Evolutionary conservation across 2,888 invertebrate genomes (phyloP), one percentile per base, ranked within the genome.

Genomic region (Mycalesis mineus): DNA sequence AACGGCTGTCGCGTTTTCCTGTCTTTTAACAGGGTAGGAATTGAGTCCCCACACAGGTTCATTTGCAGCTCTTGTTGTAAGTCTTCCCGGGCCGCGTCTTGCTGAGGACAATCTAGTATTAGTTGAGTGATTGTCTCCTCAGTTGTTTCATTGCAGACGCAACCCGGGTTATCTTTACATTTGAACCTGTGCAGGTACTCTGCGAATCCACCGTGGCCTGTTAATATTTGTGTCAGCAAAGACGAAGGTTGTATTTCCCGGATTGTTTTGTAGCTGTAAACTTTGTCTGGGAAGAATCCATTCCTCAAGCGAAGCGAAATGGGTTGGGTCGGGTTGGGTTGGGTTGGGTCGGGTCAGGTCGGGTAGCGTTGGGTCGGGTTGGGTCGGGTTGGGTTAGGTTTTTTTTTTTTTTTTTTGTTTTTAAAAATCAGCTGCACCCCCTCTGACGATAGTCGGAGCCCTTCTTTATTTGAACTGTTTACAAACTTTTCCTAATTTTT

Each of bases 351-450:
- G 22, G 42, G 42, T 42, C 28, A 44, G 42, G 42, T 44, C 28
- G 28, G 42, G 42, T 44, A 28, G 28, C 14, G 39, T 39, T 39
- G 14, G 39, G 39, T 39, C 14, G 14, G 42, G 42, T 44, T 44
- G 28, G 42, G 42, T 44, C 28, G 28, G 42, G 42, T 44, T 44
- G 28, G 42, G 42, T 44, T 44, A 44, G 42, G 42, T 44, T 44
- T n/a, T n/a, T n/a, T n/a, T n/a, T n/a, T n/a, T n/a, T n/a, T n/a
- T n/a, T n/a, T n/a, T n/a, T n/a, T n/a, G n/a, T n/a, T n/a, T n/a
- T n/a, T n/a, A n/a, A n/a, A n/a, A n/a, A n/a, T n/a, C n/a, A n/a
- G n/a, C n/a, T n/a, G n/a, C n/a, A n/a, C n/a, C n/a, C n/a, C n/a
- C n/a, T n/a, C n/a, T n/a, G n/a, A n/a, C n/a, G n/a, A n/a, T n/a